These are phyloP conservation scores for Dorcus parallelipipedus DNA, from an alignment of 2,888 invertebrate genomes.

Conservation along the genomic window DNA sequence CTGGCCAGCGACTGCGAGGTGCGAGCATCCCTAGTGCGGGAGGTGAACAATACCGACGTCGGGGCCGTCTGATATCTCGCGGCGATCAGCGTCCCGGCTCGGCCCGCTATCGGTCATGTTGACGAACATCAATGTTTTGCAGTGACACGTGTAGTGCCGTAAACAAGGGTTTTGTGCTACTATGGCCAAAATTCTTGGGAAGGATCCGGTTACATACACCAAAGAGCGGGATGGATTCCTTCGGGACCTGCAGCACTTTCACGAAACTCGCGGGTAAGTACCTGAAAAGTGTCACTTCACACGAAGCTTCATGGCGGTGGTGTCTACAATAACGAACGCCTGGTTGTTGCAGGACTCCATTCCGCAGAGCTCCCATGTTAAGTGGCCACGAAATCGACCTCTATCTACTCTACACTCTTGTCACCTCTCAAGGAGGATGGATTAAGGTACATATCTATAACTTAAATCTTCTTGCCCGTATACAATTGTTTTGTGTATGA, in stretches of 20 bases:
- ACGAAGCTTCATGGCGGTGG: conserved; percentile 7
- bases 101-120: conserved; percentile 43
- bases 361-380: conserved; percentile 67
- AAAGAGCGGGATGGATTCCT: conserved; percentile 78
- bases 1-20: conserved; percentile 43
- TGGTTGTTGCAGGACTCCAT: conserved; percentile 53
- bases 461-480: not conserved
- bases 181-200: conserved; percentile 64
- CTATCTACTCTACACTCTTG: conserved; percentile 85
- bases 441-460: conserved; percentile 69
- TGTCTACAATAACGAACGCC: conserved; percentile 11
- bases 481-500: conserved; percentile 7
- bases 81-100: conserved; percentile 35
- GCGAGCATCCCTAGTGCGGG: conserved; percentile 49
- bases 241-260: conserved; percentile 84
- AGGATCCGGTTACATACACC: conserved; percentile 71
- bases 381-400: conserved; percentile 91
- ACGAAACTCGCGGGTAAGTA: conserved; percentile 86
- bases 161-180: conserved; percentile 40
- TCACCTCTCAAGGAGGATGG: conserved; percentile 91
- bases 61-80: conserved; percentile 35
- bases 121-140: conserved; percentile 40
- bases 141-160: conserved; percentile 47
- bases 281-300: not conserved
- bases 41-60: conserved; percentile 45